phyloP scores from a whole-genome alignment of 2,888 invertebrate species.

The Chrysomela aeneicollis region DNA sequence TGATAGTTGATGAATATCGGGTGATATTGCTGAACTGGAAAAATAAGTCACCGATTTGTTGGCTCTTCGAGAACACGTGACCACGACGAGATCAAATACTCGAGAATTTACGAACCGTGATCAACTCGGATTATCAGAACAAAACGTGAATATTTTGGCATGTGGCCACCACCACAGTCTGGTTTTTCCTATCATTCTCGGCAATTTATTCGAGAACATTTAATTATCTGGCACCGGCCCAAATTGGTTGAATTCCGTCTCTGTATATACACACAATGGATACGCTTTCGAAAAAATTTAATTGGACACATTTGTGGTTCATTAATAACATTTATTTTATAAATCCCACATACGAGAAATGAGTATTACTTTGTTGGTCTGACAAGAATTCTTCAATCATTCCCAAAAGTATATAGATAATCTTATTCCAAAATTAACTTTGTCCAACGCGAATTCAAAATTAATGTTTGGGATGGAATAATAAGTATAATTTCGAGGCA shows the following conservation, averaged over 20 bases:
- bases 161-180: conserved; percentile 36
- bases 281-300: conserved; percentile 37
- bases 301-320: conserved; percentile 22
- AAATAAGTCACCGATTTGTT: neutral
- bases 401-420: no score
- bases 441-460: no score
- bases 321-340: conserved; percentile 2
- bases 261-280: conserved; percentile 39
- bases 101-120: conserved; percentile 33
- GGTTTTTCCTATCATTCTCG: conserved; percentile 53
- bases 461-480: no score
- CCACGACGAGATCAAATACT: conserved; percentile 30
- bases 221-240: conserved; percentile 54
- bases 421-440: no score
- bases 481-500: no score
- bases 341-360: neutral
- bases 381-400: no score
- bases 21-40: neutral
- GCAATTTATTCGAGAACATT: conserved; percentile 56
- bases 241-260: conserved; percentile 54
- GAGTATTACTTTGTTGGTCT: no score
- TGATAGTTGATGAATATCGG: no score
- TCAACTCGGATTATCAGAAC: conserved; percentile 30
- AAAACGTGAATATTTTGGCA: conserved; percentile 45
- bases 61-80: neutral